Evolutionary conservation across 2,888 invertebrate species (phyloP).

Genomic region (Agonopterix alstromeriana): DNA sequence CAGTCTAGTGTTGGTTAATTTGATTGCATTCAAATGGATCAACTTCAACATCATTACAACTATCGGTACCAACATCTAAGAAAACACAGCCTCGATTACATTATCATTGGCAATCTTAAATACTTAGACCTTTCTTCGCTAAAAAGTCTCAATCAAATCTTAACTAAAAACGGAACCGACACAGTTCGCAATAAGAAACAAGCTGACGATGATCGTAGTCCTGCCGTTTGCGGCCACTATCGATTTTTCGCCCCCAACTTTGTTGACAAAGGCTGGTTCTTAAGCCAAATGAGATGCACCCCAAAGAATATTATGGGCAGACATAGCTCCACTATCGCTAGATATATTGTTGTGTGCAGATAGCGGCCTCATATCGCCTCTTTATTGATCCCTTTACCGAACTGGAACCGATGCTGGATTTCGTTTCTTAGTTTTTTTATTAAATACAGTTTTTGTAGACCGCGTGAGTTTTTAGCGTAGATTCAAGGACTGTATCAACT

Average conservation of each 20-base stretch:
- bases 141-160: not conserved
- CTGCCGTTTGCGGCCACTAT: conserved; percentile 60
- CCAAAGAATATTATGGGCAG: conserved; percentile 77
- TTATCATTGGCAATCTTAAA: too few species aligned
- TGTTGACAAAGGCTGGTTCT: conserved; percentile 77
- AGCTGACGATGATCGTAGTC: conserved; percentile 48
- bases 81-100: too few species aligned
- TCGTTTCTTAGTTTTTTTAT: conserved; percentile 27
- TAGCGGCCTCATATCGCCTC: conserved; percentile 51
- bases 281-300: conserved; percentile 77
- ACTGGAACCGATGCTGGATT: conserved; percentile 18
- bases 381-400: conserved; percentile 61
- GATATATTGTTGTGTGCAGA: conserved; percentile 14
- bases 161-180: not conserved
- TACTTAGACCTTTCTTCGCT: too few species aligned
- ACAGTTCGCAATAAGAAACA: not conserved
- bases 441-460: conserved; percentile 23
- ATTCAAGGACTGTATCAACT: too few species aligned
- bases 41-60: too few species aligned
- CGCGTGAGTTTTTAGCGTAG: not conserved
- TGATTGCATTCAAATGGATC: too few species aligned
- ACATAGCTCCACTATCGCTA: conserved; percentile 67
- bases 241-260: conserved; percentile 73
- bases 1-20: too few species aligned
- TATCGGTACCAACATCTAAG: too few species aligned